A percentile compares a stretch with the other conserved stretches of the same genome.
These are phyloP conservation scores for Tragelaphus scriptus DNA, from an alignment of 2,113 vertebrate species.

Conservation along the genomic window DNA sequence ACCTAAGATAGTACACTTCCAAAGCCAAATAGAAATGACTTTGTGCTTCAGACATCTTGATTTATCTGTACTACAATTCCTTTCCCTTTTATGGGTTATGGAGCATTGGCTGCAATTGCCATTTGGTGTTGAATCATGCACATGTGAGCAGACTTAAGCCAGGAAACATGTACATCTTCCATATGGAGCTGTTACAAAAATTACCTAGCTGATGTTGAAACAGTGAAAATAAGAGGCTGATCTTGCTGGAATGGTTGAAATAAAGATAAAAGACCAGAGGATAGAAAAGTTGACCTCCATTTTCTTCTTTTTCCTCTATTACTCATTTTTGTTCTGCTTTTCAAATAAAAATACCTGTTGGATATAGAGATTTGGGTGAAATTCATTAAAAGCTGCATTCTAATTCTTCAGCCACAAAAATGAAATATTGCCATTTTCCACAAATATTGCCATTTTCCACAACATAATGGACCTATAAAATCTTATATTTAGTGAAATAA, in stretches of 20 bases:
- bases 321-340: slow-evolving; percentile 56
- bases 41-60: background rate
- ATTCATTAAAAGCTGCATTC: slow-evolving; percentile 53
- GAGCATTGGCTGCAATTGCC: background rate
- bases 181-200: slow-evolving; percentile 28
- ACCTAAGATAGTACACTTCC: background rate
- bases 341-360: slow-evolving; percentile 50
- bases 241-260: slow-evolving; percentile 39
- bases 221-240: slow-evolving; percentile 16
- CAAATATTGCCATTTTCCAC: background rate
- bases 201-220: slow-evolving; percentile 41
- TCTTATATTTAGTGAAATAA: background rate
- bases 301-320: slow-evolving; percentile 1
- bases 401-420: background rate
- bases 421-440: background rate
- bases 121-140: slow-evolving; percentile 22
- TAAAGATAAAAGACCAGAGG: background rate
- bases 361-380: slow-evolving; percentile 19
- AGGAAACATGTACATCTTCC: slow-evolving; percentile 37
- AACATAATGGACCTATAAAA: background rate
- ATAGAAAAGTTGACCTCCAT: background rate
- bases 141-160: background rate
- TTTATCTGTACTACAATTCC: background rate
- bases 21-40: slow-evolving; percentile 2
- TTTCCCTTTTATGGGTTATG: background rate